A percentile compares a stretch with the other conserved stretches of the same genome.
phyloP scores from a whole-genome alignment of 1,140 invertebrate species.

The Cyclina sinensis region DNA sequence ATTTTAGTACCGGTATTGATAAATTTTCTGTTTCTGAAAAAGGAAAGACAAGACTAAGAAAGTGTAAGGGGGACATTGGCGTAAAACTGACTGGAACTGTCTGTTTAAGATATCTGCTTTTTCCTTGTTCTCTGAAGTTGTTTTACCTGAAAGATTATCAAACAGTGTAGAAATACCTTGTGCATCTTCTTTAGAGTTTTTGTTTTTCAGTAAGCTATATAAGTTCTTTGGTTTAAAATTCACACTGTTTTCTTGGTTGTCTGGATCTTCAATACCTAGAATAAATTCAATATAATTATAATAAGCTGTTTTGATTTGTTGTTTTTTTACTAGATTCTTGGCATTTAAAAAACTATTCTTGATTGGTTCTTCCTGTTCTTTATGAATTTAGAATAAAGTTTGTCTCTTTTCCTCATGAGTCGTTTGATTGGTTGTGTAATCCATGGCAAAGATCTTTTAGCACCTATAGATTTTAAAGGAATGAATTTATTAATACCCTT shows the following conservation, averaged over 20 bases:
- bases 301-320: conserved; percentile 37
- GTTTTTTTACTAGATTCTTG: conserved; percentile 10
- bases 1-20: neutral
- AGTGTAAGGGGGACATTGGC: neutral
- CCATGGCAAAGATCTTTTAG: conserved; percentile 36
- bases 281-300: conserved; percentile 32
- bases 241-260: neutral
- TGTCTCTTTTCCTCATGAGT: conserved; percentile 30
- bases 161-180: conserved; percentile 34
- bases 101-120: too few relatives aligned
- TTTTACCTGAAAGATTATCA: neutral
- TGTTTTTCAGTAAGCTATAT: conserved; percentile 21
- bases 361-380: neutral
- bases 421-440: conserved; percentile 32
- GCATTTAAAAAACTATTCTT: neutral
- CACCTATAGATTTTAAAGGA: conserved; percentile 19
- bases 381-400: neutral
- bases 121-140: neutral
- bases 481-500: conserved; percentile 1
- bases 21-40: neutral
- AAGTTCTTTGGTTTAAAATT: conserved; percentile 26
- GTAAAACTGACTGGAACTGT: conserved; percentile 34
- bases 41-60: neutral
- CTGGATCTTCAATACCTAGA: conserved; percentile 37
- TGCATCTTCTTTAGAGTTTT: conserved; percentile 9